Base-by-base conservation (phyloP, 2,888 invertebrate species). In the Drosophila neotestacea region DNA sequence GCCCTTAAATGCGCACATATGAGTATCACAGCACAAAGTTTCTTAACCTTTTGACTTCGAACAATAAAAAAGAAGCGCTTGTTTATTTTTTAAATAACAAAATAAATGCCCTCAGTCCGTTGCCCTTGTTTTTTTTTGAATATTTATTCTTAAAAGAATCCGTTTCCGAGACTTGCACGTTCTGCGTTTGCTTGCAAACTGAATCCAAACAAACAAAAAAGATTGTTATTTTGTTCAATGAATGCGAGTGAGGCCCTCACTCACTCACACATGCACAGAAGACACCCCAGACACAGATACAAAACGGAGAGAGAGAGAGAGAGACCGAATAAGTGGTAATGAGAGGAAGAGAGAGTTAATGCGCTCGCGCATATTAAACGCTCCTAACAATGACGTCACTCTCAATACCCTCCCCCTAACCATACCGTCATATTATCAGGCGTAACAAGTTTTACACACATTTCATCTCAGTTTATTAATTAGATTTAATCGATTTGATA, bases 161-260 rank as follows among this genome's bases (percentile, higher is more conserved):
- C 60, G 64, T 55, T 68, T 55, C 47, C 55, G 63, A 72, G 82
- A 84, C 90, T 81, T 81, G 72, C 79, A 55, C 86, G 90, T 83
- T 88, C 80, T 77, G 75, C 89, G 88, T 88, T 81, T 85, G 79
- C 72, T 72, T 81, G 63, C 79, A 77, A 88, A 91, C 91, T 91
- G 79, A 91, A 69, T 59, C 61, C 56, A 73, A 71, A 64, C 61
- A 63, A 47, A 58, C 48, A 72, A 77, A 70, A 83, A 86, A 73
- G 64, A 73, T 76, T 70, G 70, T 82, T 77, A 60, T 74, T 58
- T 68, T 74, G 46, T 67, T 71, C 68, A 77, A 61, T 62, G 10
- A 70, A 75, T 42, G 47, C 46, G 58, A 51, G 42, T 32, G 41
- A 16, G 46, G n/a, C 41, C 30, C 42, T 11, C 50, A 22, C 58